Conservation (phyloP, 2,797 vertebrate species). For the Glossophaga mutica region DNA sequence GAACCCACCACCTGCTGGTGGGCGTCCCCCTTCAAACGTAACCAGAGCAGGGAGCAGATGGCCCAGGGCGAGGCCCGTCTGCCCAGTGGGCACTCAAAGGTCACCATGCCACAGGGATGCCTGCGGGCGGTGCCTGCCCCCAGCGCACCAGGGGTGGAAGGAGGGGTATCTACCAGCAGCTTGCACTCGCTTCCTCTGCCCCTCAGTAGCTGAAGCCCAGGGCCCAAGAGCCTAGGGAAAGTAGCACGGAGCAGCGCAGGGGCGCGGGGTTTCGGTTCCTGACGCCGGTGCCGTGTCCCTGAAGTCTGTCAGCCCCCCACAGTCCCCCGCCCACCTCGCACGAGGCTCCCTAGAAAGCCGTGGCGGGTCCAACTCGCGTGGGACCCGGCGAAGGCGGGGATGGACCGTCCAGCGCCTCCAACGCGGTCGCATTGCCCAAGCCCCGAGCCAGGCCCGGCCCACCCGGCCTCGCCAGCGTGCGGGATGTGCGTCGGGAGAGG, state of each 20-base stretch:
- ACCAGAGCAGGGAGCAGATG: slow-evolving; percentile 51
- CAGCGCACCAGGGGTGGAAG: neutral
- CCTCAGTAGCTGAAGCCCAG: neutral
- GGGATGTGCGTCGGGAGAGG: slow-evolving; percentile 17
- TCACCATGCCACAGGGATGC: slow-evolving; percentile 20
- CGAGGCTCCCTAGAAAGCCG: neutral
- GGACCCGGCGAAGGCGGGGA: neutral
- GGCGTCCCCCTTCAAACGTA: neutral
- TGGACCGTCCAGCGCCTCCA: neutral
- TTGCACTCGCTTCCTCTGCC: neutral
- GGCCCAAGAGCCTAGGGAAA: neutral
- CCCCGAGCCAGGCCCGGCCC: slow-evolving; percentile 21
- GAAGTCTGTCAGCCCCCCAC: neutral
- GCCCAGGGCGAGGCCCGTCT: slow-evolving; percentile 58
- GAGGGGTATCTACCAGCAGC: neutral
- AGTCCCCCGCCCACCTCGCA: neutral
- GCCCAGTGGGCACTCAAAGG: slow-evolving; percentile 47
- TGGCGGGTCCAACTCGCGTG: neutral
- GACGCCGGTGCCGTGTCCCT: neutral
- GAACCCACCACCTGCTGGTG: slow-evolving; percentile 57
- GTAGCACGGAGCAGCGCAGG: neutral
- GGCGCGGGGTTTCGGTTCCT: neutral
- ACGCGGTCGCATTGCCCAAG: neutral
- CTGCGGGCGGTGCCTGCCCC: neutral
- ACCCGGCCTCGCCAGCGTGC: neutral